Base-by-base conservation (phyloP, 2,888 invertebrate genomes). In the Monochamus alternatus region DNA sequence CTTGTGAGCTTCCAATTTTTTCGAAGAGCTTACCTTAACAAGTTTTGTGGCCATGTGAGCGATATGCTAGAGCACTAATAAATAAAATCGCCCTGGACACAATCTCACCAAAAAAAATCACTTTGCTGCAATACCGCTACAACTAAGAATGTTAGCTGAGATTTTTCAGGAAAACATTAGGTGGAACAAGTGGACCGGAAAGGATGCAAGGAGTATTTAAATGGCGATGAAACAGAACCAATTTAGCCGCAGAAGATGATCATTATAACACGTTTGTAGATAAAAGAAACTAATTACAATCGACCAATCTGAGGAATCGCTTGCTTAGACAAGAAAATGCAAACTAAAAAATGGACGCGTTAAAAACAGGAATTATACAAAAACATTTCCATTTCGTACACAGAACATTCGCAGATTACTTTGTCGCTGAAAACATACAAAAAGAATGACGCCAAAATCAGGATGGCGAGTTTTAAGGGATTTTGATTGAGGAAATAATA, bases 261-360 rank as follows among this genome's bases (percentile, higher is more conserved):
- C 14, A 52, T 59, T 75, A 75, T 22, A 43, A 70, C 10, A 51
- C 70, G 66, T 75, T 70, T 58, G 30, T 75, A 10, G n/a, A 30
- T 10, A 65, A 65, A 30, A 70, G 55, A 14, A 38, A 74, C 2
- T 55, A 69, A 9, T 74, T 68, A 5, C n/a, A 5, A 51, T 22
- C 4, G 9, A 65, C 14, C 9, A 43, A 22, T 70, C 38, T 30
- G 5, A 47, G 3, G 51, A 38, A 5, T 74, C 63, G 32, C 58
- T 38, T 22, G 22, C 9, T 3, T 38, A 31, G 10, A 9, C 2
- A 12, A 10, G 8, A n/a, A 14, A 31, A 10, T 8, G 31, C 9
- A 3, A 32, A n/a, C 31, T 32, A 2, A 32, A 32, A 55, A 55
- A 3, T 3, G 1, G 4, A 9, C 60, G 10, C 30, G 31, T 30